Conservation (phyloP, 2,888 invertebrate species). For the Phorcus lineatus region DNA sequence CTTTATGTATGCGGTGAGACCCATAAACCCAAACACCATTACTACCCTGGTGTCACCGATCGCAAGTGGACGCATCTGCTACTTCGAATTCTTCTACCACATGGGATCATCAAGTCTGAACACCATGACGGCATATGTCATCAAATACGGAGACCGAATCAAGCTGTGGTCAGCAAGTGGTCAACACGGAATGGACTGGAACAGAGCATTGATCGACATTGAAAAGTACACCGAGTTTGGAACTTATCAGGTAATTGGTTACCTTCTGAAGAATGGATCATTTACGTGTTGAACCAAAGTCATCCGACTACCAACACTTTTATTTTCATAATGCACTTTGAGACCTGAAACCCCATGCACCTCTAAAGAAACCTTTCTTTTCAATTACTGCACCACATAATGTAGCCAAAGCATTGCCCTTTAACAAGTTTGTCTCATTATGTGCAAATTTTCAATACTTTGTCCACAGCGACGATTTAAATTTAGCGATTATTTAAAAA, state of each 20-base stretch:
- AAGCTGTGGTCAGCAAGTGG: conserved; percentile 16
- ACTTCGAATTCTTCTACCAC: conserved; percentile 26
- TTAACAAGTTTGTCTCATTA: no score
- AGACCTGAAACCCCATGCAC: no score
- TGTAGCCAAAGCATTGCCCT: no score
- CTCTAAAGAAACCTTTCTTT: no score
- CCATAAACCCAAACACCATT: conserved; percentile 16
- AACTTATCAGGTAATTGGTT: conserved; percentile 15
- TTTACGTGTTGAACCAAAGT: no score
- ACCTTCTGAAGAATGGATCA: neutral
- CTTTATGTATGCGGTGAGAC: conserved; percentile 25
- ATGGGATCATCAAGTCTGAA: conserved; percentile 17
- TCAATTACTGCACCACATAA: no score
- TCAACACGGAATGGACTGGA: conserved; percentile 4
- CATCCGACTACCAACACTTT: no score
- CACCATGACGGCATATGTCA: neutral
- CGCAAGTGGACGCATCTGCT: neutral
- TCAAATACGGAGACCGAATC: conserved; percentile 23
- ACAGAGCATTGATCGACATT: conserved; percentile 14
- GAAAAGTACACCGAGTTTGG: conserved; percentile 25
- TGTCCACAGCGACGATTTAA: no score
- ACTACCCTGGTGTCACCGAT: conserved; percentile 14
- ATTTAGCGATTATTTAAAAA: no score
- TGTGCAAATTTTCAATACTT: no score
- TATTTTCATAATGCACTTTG: no score